Evolutionary conservation across 2,113 vertebrate genomes (phyloP).

Genomic region (Pithys albifrons): DNA sequence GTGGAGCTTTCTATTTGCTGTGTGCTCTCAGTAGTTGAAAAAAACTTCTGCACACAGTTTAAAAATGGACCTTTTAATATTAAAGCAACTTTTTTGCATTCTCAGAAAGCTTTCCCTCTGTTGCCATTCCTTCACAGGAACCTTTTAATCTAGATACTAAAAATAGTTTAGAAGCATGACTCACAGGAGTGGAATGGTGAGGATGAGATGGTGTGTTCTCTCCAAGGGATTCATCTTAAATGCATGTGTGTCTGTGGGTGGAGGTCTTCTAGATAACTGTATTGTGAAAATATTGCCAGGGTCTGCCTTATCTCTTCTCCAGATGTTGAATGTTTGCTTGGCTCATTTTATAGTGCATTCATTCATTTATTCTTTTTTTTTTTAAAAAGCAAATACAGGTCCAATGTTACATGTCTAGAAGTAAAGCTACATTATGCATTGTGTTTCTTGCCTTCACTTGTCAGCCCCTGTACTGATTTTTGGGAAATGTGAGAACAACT

Average conservation of each 20-base stretch:
- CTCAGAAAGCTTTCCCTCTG: background rate
- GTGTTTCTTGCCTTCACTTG: background rate
- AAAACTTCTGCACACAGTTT: background rate
- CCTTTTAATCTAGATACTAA: conserved; percentile 1
- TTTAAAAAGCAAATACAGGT: background rate
- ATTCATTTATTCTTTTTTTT: background rate
- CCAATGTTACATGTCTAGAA: background rate
- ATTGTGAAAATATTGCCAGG: background rate
- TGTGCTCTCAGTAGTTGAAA: background rate
- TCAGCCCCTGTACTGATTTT: background rate
- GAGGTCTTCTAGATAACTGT: background rate
- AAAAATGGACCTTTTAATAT: background rate
- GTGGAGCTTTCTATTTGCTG: background rate
- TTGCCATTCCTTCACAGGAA: background rate
- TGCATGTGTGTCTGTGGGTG: background rate
- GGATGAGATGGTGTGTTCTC: background rate
- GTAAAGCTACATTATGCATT: background rate
- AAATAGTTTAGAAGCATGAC: background rate
- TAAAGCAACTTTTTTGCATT: background rate
- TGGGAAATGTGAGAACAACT: background rate
- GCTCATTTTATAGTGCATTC: background rate
- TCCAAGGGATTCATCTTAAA: background rate
- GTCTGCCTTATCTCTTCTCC: background rate
- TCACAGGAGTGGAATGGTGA: background rate
- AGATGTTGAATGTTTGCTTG: background rate